Evolutionary conservation across 2,113 vertebrate genomes (phyloP).

Genomic region (Vidua macroura): DNA sequence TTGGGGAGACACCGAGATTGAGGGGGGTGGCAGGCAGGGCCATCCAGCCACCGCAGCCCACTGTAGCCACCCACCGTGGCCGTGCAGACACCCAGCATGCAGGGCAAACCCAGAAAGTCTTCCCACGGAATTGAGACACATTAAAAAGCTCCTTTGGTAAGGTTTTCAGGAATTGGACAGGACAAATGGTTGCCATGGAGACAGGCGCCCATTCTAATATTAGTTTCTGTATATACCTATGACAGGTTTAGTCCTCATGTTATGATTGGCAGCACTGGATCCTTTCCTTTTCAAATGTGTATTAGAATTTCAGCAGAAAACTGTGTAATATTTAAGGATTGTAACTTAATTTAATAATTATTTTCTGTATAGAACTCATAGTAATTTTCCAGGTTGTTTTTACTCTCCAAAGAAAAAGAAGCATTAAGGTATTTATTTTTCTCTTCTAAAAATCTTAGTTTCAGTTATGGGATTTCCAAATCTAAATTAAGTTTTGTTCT

Average conservation of each 20-base stretch:
- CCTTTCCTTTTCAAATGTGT: background rate
- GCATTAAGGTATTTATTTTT: background rate
- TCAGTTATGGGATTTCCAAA: background rate
- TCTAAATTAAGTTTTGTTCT: background rate
- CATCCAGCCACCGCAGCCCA: background rate
- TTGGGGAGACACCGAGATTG: background rate
- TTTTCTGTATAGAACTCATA: background rate
- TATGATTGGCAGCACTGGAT: background rate
- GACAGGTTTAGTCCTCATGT: background rate
- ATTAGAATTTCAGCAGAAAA: background rate
- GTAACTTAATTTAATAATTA: background rate
- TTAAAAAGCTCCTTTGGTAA: background rate
- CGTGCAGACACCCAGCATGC: too few relatives aligned
- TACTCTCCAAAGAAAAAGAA: background rate
- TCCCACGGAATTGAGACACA: background rate
- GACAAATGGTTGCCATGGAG: background rate
- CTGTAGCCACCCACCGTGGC: too few relatives aligned
- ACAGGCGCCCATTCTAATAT: background rate
- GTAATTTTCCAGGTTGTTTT: background rate
- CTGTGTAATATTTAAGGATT: background rate
- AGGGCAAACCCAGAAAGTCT: background rate
- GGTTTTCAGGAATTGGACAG: background rate
- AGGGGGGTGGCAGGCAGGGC: background rate
- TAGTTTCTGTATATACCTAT: background rate
- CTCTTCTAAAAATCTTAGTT: background rate